Conservation (phyloP, 2,113 vertebrate species). For the Vulpes ferrilata region DNA sequence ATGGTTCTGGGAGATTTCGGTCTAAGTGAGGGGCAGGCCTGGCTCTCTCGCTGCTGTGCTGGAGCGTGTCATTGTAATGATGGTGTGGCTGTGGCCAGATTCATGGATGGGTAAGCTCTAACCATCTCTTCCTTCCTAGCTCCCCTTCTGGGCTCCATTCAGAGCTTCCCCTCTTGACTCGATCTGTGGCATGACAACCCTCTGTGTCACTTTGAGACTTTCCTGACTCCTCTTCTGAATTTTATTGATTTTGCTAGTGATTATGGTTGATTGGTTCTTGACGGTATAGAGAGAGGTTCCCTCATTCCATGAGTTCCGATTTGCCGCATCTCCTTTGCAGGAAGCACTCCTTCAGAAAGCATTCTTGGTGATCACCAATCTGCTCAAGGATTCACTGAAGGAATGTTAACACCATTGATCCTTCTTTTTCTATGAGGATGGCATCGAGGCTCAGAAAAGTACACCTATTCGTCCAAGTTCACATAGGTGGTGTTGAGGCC, state of each 20-base stretch:
- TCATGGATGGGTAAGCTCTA: constrained; percentile 60
- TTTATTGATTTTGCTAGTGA: not conserved
- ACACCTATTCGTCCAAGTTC: not conserved
- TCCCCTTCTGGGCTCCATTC: not conserved
- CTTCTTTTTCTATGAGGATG: not conserved
- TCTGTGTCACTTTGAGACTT: not conserved
- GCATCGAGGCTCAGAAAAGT: not conserved
- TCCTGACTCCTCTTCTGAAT: not conserved
- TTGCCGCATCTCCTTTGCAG: not conserved
- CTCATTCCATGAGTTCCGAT: not conserved
- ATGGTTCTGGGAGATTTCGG: not conserved
- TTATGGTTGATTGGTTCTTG: not conserved
- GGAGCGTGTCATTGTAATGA: constrained; percentile 29
- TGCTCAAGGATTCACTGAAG: not conserved
- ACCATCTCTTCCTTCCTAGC: constrained; percentile 9
- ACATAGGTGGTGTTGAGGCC: not conserved
- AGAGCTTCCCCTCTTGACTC: not conserved
- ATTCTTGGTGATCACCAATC: no score
- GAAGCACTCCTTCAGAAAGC: not conserved
- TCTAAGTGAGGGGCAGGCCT: constrained; percentile 51
- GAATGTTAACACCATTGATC: not conserved
- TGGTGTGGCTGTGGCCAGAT: constrained; percentile 59
- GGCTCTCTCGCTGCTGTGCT: not conserved
- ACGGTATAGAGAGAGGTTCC: not conserved
- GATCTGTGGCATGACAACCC: not conserved